Base-by-base conservation (phyloP, 2,797 vertebrate species). In the Enteromius thamalakanensis region DNA sequence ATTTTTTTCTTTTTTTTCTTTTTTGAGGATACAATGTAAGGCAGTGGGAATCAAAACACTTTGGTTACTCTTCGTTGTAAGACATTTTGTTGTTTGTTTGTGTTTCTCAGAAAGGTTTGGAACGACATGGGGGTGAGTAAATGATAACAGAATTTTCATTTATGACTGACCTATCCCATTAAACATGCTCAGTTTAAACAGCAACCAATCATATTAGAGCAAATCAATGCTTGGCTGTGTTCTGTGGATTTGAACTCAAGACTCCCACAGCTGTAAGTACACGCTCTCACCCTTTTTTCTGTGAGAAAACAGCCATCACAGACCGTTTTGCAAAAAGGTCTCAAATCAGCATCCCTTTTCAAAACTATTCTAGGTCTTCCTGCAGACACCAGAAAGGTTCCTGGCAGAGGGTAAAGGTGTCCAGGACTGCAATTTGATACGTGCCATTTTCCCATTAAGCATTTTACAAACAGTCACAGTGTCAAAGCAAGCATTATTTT, bases 281-380 rank as follows among this genome's bases (percentile, higher is more conserved):
- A 71, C 5, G 10, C 19, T 14, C 19, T 62, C 14, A 71, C 68
- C 19, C 12, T 32, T 6, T 34, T 47, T 49, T 7, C 40, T 34
- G 40, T 9, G 11, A 26, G 29, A 26, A 37, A 45, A 62, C 3
- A 6, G 69, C 14, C 55, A 64, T 64, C 19, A 64, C 42, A 62
- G 42, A 72, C 40, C 79, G 62, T 60, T 81, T 34, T 15, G 79
- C 19, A 60, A 45, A 80, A 58, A 80, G 67, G 67, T 60, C 67
- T 71, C 51, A 60, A 47, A 71, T 71, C 67, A 32, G 42, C 37
- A 71, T 40, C 26, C 60, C 40, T 70, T 58, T 80, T 72, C 55
- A 62, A 62, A 49, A 64, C 67, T 23, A 72, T 64, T 62, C 29
- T 2, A 32, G 29, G 2, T 64, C 12, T 40, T 64, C 58, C 23